phyloP scores from a whole-genome alignment of 2,888 invertebrate genomes.

The Pinctada fucata region DNA sequence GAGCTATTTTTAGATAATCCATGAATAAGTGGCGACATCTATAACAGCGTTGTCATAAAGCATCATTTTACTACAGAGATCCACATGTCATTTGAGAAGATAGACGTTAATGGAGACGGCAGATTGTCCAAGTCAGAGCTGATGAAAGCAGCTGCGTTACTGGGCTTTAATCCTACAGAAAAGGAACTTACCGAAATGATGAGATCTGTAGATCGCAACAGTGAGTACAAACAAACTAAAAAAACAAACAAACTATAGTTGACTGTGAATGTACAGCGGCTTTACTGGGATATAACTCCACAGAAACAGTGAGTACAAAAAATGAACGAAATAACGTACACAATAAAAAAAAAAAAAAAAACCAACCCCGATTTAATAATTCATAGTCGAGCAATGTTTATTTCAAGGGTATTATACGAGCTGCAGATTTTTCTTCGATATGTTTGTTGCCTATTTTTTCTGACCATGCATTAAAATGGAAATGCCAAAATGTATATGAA shows the following conservation, averaged over 20 bases:
- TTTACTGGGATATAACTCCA: constrained; percentile 32
- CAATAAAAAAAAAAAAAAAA: constrained; percentile 6
- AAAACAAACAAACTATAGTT: not conserved
- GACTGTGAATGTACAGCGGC: constrained; percentile 24
- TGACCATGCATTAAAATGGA: too few relatives aligned
- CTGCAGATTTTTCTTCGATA: too few relatives aligned
- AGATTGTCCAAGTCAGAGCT: constrained; percentile 29
- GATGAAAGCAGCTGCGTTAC: constrained; percentile 25
- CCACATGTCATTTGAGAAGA: constrained; percentile 29
- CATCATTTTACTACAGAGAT: constrained; percentile 19
- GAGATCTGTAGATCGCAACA: constrained; percentile 22
- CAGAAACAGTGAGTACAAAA: constrained; percentile 17
- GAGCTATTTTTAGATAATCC: too few relatives aligned
- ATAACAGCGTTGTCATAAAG: too few relatives aligned
- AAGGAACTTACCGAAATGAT: constrained; percentile 30
- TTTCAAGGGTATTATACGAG: too few relatives aligned
- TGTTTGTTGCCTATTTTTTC: too few relatives aligned
- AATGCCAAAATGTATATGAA: too few relatives aligned
- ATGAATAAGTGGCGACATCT: too few relatives aligned
- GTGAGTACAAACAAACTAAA: constrained; percentile 6
- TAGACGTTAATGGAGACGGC: constrained; percentile 35
- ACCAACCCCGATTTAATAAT: not conserved
- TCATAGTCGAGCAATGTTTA: constrained; percentile 14
- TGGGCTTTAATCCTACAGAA: constrained; percentile 38
- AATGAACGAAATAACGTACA: constrained; percentile 18